Conservation (phyloP, 2,888 invertebrate species). For the Philereme transversata region DNA sequence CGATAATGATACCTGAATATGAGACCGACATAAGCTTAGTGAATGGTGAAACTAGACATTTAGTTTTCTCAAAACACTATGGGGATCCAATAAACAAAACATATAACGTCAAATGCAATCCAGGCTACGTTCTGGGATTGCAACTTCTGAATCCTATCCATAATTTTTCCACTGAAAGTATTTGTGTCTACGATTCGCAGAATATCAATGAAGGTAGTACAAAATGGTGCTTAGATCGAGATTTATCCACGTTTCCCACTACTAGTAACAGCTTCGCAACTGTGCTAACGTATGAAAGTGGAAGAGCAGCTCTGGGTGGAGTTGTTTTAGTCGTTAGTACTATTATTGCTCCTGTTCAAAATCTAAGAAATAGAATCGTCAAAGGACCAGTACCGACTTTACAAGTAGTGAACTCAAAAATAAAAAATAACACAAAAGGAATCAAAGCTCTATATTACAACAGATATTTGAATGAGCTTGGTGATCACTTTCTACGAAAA, state of each 20-base stretch:
- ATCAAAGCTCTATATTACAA: conserved; percentile 94
- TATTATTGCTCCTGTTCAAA: conserved; percentile 88
- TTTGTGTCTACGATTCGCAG: conserved; percentile 91
- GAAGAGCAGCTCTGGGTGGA: conserved; percentile 90
- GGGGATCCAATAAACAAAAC: conserved; percentile 83
- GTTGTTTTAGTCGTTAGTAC: conserved; percentile 91
- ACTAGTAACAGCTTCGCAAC: conserved; percentile 93
- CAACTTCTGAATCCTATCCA: conserved; percentile 96
- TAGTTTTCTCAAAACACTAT: conserved; percentile 88
- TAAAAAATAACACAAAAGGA: conserved; percentile 92
- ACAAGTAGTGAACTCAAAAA: conserved; percentile 87
- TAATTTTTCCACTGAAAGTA: conserved; percentile 93
- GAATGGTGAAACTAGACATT: conserved; percentile 90
- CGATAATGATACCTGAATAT: conserved; percentile 88
- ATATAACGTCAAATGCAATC: conserved; percentile 88
- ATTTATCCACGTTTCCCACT: conserved; percentile 95
- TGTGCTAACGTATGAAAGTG: conserved; percentile 91
- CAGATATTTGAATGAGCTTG: conserved; percentile 92
- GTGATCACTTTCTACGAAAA: conserved; percentile 93
- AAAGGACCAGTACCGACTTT: conserved; percentile 92
- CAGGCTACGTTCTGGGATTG: conserved; percentile 94
- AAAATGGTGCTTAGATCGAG: conserved; percentile 91
- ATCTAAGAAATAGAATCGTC: conserved; percentile 88
- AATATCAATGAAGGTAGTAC: conserved; percentile 86
- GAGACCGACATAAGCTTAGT: conserved; percentile 85